Conservation (phyloP, 2,113 vertebrate genomes). For the Xiphophorus maculatus region DNA sequence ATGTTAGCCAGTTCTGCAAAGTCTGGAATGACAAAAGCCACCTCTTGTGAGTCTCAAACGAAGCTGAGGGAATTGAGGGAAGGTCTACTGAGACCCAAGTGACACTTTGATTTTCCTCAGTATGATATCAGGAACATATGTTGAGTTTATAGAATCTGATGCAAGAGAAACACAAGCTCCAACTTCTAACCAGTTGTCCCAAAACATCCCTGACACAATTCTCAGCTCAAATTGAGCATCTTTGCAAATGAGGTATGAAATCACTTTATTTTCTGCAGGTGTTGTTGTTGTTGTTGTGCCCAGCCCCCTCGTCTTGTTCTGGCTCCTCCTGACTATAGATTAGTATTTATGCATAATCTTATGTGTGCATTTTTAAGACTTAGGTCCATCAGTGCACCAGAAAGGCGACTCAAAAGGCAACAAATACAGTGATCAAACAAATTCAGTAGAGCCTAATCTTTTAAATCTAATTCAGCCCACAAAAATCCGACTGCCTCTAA, state of each 20-base stretch:
- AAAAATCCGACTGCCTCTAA: slow-evolving; percentile 58
- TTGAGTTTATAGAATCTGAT: slow-evolving; percentile 26
- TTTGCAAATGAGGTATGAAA: slow-evolving; percentile 7
- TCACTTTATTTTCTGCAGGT: slow-evolving; percentile 37
- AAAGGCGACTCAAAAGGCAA: slow-evolving; percentile 33
- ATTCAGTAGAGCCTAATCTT: slow-evolving; percentile 76
- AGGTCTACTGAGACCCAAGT: slow-evolving; percentile 47
- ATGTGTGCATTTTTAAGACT: slow-evolving; percentile 31
- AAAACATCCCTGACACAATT: not conserved
- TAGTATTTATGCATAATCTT: slow-evolving; percentile 28
- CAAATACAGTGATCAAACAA: slow-evolving; percentile 65
- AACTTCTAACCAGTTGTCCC: not conserved
- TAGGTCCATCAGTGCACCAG: slow-evolving; percentile 18
- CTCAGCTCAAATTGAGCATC: not conserved
- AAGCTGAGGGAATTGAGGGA: slow-evolving; percentile 25
- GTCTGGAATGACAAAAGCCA: slow-evolving; percentile 45
- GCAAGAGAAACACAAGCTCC: slow-evolving; percentile 26
- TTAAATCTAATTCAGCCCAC: slow-evolving; percentile 76
- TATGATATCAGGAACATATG: slow-evolving; percentile 56
- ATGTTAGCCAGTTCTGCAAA: slow-evolving; percentile 60
- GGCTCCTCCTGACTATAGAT: slow-evolving; percentile 24
- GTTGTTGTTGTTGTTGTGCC: slow-evolving; percentile 45
- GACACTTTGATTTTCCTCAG: slow-evolving; percentile 46
- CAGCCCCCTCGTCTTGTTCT: slow-evolving; percentile 14
- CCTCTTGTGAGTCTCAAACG: slow-evolving; percentile 53